phyloP scores from a whole-genome alignment of 1,140 invertebrate genomes.

The Paramacrobiotus metropolitanus region DNA sequence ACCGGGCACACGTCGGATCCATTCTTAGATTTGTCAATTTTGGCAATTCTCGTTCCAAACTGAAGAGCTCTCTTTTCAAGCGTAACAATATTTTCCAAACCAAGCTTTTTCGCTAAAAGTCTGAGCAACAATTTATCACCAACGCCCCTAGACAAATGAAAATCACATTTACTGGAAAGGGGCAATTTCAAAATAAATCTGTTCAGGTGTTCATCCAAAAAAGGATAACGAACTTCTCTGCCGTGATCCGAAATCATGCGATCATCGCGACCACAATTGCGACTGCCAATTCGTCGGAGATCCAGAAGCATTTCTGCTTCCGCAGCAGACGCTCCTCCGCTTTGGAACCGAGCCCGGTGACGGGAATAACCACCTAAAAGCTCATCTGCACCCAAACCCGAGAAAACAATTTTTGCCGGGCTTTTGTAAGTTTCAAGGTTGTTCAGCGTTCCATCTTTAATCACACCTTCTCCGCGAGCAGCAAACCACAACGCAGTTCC shows the following conservation, averaged over 20 bases:
- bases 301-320: conserved; percentile 14
- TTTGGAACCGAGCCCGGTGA: conserved; percentile 38
- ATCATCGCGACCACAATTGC: conserved; percentile 85
- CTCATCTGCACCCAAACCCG: conserved; percentile 90
- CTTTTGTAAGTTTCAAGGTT: conserved; percentile 8
- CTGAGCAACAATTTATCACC: conserved; percentile 84
- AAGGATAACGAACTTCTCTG: conserved; percentile 47
- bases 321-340: conserved; percentile 11
- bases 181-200: conserved; percentile 41
- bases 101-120: conserved; percentile 44
- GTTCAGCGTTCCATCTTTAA: conserved; percentile 26
- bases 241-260: conserved; percentile 34
- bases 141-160: conserved; percentile 37
- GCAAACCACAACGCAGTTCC: conserved; percentile 87
- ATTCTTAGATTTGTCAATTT: conserved; percentile 48
- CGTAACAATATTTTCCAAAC: conserved; percentile 19
- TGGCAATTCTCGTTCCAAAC: conserved; percentile 88
- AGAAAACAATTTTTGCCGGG: conserved; percentile 39
- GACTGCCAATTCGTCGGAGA: conserved; percentile 12
- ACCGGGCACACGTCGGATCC: conserved; percentile 37
- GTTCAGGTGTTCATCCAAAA: conserved; percentile 70
- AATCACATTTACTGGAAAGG: conserved; percentile 30
- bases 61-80: conserved; percentile 71
- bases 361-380: conserved; percentile 77
- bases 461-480: conserved; percentile 39